phyloP scores from a whole-genome alignment of 1,140 invertebrate genomes.

The Mya arenaria region DNA sequence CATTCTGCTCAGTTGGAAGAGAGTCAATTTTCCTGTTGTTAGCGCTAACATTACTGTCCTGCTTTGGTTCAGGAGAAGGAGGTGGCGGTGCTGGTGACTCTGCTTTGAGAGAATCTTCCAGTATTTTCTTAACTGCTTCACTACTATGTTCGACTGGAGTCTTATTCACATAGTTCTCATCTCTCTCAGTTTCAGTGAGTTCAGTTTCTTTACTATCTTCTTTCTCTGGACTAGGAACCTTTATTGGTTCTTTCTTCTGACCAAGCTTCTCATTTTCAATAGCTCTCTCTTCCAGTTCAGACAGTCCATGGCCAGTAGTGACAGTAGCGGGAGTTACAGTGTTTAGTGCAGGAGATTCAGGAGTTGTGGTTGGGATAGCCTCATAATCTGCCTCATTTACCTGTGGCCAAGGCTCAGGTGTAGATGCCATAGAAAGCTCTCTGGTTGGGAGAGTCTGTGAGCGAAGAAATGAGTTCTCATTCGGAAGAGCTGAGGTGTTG shows the following conservation, averaged over 20 bases:
- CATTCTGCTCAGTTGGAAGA: conserved; percentile 16
- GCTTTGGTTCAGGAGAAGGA: conserved; percentile 70
- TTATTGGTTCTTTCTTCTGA: neutral
- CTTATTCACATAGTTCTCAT: conserved; percentile 31
- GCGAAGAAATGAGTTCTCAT: conserved; percentile 49
- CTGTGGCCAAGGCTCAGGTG: conserved; percentile 71
- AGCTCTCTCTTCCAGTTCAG: neutral
- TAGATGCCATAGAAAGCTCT: conserved; percentile 54
- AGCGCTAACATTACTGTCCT: conserved; percentile 17
- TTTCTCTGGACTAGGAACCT: conserved; percentile 11
- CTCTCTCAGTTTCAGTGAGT: neutral
- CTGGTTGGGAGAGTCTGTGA: conserved; percentile 24
- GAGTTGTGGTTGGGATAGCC: conserved; percentile 41
- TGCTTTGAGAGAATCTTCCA: conserved; percentile 57
- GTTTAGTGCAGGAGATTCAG: neutral
- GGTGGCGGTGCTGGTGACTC: conserved; percentile 72
- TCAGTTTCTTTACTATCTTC: neutral
- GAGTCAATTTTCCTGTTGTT: conserved; percentile 44
- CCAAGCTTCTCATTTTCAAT: neutral
- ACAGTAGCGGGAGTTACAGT: neutral
- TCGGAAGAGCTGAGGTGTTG: conserved; percentile 31
- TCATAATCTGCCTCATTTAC: conserved; percentile 70
- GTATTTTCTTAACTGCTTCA: conserved; percentile 26
- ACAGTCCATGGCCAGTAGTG: neutral
- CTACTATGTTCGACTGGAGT: conserved; percentile 1